These are phyloP conservation scores for Aproaerema taeniolella DNA, from an alignment of 2,888 invertebrate species.

Conservation along the genomic window DNA sequence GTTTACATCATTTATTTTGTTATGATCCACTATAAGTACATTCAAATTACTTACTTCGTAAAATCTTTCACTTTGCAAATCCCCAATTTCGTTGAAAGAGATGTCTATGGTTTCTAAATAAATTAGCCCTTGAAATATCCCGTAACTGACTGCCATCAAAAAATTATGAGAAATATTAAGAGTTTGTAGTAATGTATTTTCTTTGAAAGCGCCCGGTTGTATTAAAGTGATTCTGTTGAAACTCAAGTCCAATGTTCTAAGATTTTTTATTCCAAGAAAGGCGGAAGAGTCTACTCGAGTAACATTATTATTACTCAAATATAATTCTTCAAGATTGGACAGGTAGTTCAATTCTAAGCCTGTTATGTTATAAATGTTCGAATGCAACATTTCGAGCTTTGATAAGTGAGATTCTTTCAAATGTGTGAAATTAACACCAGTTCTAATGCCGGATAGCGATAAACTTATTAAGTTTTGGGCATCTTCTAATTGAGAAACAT, in stretches of 20 bases:
- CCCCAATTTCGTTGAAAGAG: constrained; percentile 44
- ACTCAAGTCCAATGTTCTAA: constrained; percentile 44
- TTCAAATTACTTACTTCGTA: constrained; percentile 37
- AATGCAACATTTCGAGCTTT: constrained; percentile 33
- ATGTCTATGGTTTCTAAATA: constrained; percentile 41
- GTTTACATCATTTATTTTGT: constrained; percentile 37
- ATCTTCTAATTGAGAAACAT: constrained; percentile 24
- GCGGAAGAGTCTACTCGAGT: background rate
- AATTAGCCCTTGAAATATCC: constrained; percentile 42
- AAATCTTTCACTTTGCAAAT: constrained; percentile 45
- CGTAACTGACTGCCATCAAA: constrained; percentile 38
- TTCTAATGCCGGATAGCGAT: constrained; percentile 36
- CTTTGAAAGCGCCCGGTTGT: constrained; percentile 48
- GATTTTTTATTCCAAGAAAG: constrained; percentile 6
- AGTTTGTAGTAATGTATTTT: constrained; percentile 31
- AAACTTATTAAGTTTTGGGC: constrained; percentile 29
- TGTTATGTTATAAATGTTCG: constrained; percentile 32
- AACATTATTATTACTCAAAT: constrained; percentile 24
- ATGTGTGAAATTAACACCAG: constrained; percentile 27
- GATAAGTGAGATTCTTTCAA: constrained; percentile 24
- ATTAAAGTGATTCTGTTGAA: constrained; percentile 42
- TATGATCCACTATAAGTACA: constrained; percentile 45
- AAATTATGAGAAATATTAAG: constrained; percentile 52
- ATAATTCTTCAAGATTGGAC: constrained; percentile 28
- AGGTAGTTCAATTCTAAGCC: constrained; percentile 30